Conservation (phyloP, 1,140 invertebrate genomes). For the Cylas formicarius region DNA sequence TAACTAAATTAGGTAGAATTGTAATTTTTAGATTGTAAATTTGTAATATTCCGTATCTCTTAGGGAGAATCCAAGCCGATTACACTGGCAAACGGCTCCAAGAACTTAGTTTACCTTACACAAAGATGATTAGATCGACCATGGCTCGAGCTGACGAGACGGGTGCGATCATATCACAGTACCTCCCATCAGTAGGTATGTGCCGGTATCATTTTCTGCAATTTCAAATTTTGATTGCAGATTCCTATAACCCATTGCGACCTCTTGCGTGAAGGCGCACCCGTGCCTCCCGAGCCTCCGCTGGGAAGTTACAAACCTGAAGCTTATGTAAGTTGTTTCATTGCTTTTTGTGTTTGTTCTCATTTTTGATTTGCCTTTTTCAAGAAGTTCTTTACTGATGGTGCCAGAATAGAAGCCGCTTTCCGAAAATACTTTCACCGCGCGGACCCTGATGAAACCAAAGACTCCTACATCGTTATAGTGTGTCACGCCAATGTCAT, state of each 20-base stretch:
- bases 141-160: slow-evolving; percentile 93
- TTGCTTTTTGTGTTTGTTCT: background rate
- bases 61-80: slow-evolving; percentile 76
- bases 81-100: slow-evolving; percentile 70
- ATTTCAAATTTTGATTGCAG: slow-evolving; percentile 19
- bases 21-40: slow-evolving; percentile 12
- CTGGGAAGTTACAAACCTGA: slow-evolving; percentile 80
- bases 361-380: slow-evolving; percentile 20
- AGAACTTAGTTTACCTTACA: slow-evolving; percentile 70
- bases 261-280: slow-evolving; percentile 88
- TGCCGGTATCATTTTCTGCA: slow-evolving; percentile 1
- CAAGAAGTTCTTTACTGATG: slow-evolving; percentile 89
- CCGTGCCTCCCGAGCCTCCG: slow-evolving; percentile 88
- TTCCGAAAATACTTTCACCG: slow-evolving; percentile 92
- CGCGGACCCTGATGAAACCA: slow-evolving; percentile 68
- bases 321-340: slow-evolving; percentile 53
- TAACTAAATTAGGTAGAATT: slow-evolving; percentile 68
- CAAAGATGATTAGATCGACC: slow-evolving; percentile 75
- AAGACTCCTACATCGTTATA: slow-evolving; percentile 84
- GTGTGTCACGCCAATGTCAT: slow-evolving; percentile 99
- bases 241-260: slow-evolving; percentile 57
- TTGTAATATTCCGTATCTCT: background rate
- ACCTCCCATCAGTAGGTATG: slow-evolving; percentile 48
- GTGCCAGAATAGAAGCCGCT: slow-evolving; percentile 93
- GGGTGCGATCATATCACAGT: slow-evolving; percentile 69